phyloP scores from a whole-genome alignment of 2,888 invertebrate species.

The Lathronympha strigana region DNA sequence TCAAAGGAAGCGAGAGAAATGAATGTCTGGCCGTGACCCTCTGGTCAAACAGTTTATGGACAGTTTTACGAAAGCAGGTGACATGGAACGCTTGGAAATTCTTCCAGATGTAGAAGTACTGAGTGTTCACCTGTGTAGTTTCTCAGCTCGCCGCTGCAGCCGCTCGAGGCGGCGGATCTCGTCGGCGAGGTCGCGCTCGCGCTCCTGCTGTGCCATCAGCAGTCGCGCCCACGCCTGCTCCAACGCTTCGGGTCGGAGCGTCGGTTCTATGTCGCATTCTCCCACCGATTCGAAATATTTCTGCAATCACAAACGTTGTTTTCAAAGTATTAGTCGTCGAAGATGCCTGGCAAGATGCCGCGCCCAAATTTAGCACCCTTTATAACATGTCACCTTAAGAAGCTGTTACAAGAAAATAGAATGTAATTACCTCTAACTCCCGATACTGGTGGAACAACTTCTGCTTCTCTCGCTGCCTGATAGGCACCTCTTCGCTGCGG shows the following conservation, averaged over 20 bases:
- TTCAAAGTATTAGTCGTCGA: neutral
- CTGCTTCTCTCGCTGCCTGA: slow-evolving; percentile 94
- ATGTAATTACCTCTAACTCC: slow-evolving; percentile 91
- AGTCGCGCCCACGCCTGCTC: slow-evolving; percentile 95
- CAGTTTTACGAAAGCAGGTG: too few relatives aligned
- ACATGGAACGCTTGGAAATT: neutral
- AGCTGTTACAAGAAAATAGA: too few relatives aligned
- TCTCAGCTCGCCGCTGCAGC: slow-evolving; percentile 96
- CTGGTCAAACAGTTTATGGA: too few relatives aligned
- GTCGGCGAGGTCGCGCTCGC: slow-evolving; percentile 95
- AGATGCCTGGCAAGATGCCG: neutral
- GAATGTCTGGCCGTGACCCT: too few relatives aligned
- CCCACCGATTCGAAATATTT: slow-evolving; percentile 95
- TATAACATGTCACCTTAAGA: neutral
- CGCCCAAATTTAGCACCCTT: too few relatives aligned
- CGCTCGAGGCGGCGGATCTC: slow-evolving; percentile 96
- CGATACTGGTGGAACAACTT: slow-evolving; percentile 93
- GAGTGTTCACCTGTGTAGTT: slow-evolving; percentile 87
- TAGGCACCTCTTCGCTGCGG: slow-evolving; percentile 97
- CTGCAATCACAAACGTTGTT: slow-evolving; percentile 59
- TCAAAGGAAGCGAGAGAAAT: too few relatives aligned
- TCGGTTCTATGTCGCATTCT: slow-evolving; percentile 94
- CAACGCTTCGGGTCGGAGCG: slow-evolving; percentile 92
- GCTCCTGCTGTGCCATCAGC: slow-evolving; percentile 94
- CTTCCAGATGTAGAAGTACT: neutral